Evolutionary conservation across 2,797 vertebrate genomes (phyloP), one percentile per base, ranked within the genome.

Genomic region (Helicolenus hilgendorfi): DNA sequence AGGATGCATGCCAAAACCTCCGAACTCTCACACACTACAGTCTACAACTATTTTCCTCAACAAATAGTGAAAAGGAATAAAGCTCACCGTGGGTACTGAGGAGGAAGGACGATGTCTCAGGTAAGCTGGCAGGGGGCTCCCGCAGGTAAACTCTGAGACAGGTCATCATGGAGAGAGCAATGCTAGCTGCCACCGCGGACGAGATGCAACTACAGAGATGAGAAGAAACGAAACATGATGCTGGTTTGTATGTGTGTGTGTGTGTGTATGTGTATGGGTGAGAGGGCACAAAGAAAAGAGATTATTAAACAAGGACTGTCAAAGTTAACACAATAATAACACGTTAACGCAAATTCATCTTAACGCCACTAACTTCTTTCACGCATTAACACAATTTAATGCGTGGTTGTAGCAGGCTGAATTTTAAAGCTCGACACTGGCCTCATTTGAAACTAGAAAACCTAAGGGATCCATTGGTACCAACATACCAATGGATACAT

Each of bases 11-110:
- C n/a, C 2, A 64, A 69, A 59, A 55, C 56, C 3, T 26, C 55
- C 35, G 26, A 62, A 38, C 29, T 13, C 26, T 60, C 10, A 58
- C 20, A 71, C 2, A 31, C 3, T 9, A 38, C 22, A 59, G 26
- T 35, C 1, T 14, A 24, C 65, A 72, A 59, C 22, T 31, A 4
- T 36, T 9, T 69, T 6, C 49, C 18, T 15, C 1, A 20, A 35
- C 3, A 71, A 27, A 35, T 62, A 53, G 63, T 67, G 4, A 22
- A 64, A n/a, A 78, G 5, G 20, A 74, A 53, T 45, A 36, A 4
- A 59, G 3, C 94, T 94, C 84, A 97, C 96, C 96, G 5, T 93
- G 76, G 36, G 95, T 94, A 2, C 70, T 90, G 73, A 96, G 87
- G 53, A 95, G 81, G 83, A 97, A 94, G 36, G 96, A 92, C 0